phyloP scores from a whole-genome alignment of 2,888 invertebrate species.

The Aphidoletes aphidimyza region DNA sequence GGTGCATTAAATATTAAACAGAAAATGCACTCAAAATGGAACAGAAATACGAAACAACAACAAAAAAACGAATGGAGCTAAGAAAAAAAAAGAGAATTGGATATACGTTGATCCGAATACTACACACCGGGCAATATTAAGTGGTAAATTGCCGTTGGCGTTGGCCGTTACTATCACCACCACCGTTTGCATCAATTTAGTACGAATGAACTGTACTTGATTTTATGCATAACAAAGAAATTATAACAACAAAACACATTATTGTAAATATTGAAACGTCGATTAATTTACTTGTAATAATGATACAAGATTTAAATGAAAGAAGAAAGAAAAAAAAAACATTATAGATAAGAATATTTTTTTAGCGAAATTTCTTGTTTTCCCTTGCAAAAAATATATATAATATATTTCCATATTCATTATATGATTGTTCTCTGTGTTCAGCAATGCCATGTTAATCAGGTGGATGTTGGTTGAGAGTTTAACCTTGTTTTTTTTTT shows the following conservation, averaged over 20 bases:
- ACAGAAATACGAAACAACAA: background rate
- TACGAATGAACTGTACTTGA: background rate
- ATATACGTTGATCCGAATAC: background rate
- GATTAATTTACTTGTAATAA: background rate
- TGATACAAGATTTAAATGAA: background rate
- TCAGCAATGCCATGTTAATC: background rate
- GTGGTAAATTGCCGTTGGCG: background rate
- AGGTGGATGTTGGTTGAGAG: background rate
- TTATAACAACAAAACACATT: background rate
- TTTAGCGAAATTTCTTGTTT: background rate
- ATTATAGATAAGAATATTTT: slow-evolving; percentile 2
- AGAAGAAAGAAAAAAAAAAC: background rate
- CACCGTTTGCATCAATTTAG: background rate
- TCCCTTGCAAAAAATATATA: background rate
- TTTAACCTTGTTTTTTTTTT: background rate
- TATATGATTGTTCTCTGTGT: background rate
- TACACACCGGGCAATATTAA: background rate
- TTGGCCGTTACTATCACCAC: background rate
- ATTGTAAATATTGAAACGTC: background rate
- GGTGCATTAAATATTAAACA: slow-evolving; percentile 64
- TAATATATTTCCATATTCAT: background rate
- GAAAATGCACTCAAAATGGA: no score
- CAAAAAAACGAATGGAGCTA: background rate
- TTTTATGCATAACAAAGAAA: slow-evolving; percentile 5
- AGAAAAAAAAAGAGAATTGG: background rate